Conservation (phyloP, 1,140 invertebrate species). For the Fragariocoptes setiger region DNA sequence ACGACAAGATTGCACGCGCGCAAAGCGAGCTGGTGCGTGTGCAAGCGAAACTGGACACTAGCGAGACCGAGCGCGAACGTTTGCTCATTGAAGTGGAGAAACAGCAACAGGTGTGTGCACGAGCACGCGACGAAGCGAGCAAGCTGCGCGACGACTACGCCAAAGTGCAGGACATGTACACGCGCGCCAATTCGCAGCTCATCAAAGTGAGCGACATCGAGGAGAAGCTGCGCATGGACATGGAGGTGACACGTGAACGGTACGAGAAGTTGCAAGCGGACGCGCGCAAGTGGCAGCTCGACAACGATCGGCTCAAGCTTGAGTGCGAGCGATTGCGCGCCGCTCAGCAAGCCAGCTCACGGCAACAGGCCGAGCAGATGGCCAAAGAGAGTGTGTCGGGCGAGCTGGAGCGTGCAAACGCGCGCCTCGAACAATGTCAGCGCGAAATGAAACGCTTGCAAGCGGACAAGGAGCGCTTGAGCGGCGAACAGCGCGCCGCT, state of each 20-base stretch:
- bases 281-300: slow-evolving; percentile 33
- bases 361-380: background rate
- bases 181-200: slow-evolving; percentile 43
- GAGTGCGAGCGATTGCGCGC: slow-evolving; percentile 41
- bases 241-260: slow-evolving; percentile 53
- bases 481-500: slow-evolving; percentile 23
- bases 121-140: slow-evolving; percentile 47
- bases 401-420: slow-evolving; percentile 60
- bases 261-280: slow-evolving; percentile 61
- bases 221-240: slow-evolving; percentile 53
- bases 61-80: slow-evolving; percentile 51
- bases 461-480: slow-evolving; percentile 22
- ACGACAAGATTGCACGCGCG: slow-evolving; percentile 62
- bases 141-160: slow-evolving; percentile 51
- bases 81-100: slow-evolving; percentile 45
- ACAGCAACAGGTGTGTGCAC: slow-evolving; percentile 35
- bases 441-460: slow-evolving; percentile 37
- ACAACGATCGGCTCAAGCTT: slow-evolving; percentile 48
- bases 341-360: background rate
- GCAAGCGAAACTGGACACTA: slow-evolving; percentile 49
- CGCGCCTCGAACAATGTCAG: slow-evolving; percentile 52
- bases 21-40: slow-evolving; percentile 58
- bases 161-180: slow-evolving; percentile 50
- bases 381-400: slow-evolving; percentile 28
- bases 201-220: slow-evolving; percentile 53